Base-by-base conservation (phyloP, 2,797 vertebrate genomes). In the Sebastes aleutianus region DNA sequence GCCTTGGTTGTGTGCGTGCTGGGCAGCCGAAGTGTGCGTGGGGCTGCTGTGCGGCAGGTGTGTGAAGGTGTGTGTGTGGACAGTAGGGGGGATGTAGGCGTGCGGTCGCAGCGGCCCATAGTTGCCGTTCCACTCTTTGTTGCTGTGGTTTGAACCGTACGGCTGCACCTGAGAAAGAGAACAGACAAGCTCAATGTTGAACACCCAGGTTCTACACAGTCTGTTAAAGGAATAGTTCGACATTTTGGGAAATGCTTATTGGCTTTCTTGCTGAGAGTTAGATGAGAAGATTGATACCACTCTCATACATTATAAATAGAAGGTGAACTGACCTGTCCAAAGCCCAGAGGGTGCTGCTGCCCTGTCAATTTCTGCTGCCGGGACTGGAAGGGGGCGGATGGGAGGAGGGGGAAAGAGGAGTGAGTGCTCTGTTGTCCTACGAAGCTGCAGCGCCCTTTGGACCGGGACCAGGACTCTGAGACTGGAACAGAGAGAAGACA, bases 101-200 rank as follows among this genome's bases (percentile, higher is more conserved):
- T 98, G 97, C 31, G 97, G 97, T 31, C 97, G 96, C 85, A 97
- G 94, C 0, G 95, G 97, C 36, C 95, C 95, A 0, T 96, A 98
- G 95, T 98, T 99, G 83, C 98, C 96, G 79, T 98, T 99, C 98
- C 98, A 98, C 83, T 99, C 98, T 92, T 97, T 98, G 93, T 24
- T 90, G 91, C 80, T 79, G 89, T 87, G 97, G 89, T 95, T 97
- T 74, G 97, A 96, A 84, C 88, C 92, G 80, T 97, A 98, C 78
- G 95, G 97, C 89, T 97, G 98, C 90, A 99, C 95, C 97, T 99
- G 92, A 76, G 20, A 20, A 54, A 66, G 8, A 67, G 4, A 39
- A 43, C 3, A 75, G 20, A 54, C 4, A 24, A 56, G 18, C 20
- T 62, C 2, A 29, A 1, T 31, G 54, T 73, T 43, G 34, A 58